phyloP scores from a whole-genome alignment of 2,113 vertebrate genomes.

The Menura novaehollandiae region DNA sequence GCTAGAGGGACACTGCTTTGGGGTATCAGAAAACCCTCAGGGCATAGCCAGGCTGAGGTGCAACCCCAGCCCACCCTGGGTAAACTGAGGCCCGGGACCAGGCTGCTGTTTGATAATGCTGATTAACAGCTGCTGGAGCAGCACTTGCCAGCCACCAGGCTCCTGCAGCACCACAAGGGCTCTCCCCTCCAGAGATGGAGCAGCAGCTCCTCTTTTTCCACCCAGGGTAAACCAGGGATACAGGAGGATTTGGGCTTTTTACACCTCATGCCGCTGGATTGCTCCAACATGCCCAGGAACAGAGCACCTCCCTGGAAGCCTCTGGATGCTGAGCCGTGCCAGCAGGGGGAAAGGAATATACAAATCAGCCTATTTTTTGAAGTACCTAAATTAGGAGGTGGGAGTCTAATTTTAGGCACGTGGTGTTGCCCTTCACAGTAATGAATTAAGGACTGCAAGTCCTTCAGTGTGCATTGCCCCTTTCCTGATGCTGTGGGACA shows the following conservation, averaged over 20 bases:
- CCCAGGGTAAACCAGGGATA: neutral
- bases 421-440: neutral
- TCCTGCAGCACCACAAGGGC: neutral
- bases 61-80: neutral
- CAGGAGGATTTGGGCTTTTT: neutral
- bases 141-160: neutral
- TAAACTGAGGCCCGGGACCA: neutral
- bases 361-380: neutral
- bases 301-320: neutral
- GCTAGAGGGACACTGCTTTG: neutral
- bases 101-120: neutral
- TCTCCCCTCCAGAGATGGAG: neutral
- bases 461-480: neutral
- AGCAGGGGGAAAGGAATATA: neutral
- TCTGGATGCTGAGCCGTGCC: neutral
- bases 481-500: neutral
- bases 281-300: neutral
- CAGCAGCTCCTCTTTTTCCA: neutral
- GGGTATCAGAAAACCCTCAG: neutral
- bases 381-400: slow-evolving; percentile 7
- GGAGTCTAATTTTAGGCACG: slow-evolving; percentile 8
- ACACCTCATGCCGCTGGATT: neutral
- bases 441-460: neutral
- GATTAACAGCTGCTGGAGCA: neutral
- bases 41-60: neutral